Conservation (phyloP, 23 tunicate genomes). For the Aplidium turbinatum region DNA sequence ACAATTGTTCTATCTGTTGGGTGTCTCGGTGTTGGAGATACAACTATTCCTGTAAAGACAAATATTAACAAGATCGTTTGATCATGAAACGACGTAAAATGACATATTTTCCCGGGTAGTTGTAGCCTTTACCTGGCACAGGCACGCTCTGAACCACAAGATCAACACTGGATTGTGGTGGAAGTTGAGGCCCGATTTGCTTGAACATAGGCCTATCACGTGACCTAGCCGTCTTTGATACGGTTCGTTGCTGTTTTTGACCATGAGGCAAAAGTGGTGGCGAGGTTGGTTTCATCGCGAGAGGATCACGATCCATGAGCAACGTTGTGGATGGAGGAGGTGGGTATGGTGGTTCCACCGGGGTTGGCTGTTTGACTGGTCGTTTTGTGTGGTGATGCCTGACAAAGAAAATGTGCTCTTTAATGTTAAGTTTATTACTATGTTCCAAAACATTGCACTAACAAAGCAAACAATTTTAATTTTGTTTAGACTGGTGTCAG, state of each 20-base stretch:
- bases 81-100: neutral
- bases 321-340: conserved; percentile 41
- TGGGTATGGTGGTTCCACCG: conserved; percentile 46
- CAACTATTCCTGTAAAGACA: conserved; percentile 6
- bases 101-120: neutral
- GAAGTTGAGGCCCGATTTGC: conserved; percentile 25
- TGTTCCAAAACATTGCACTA: too few relatives aligned
- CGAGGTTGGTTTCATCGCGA: conserved; percentile 17
- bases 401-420: neutral
- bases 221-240: conserved; percentile 31
- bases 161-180: conserved; percentile 6
- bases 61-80: neutral
- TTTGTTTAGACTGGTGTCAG: too few relatives aligned
- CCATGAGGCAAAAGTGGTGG: neutral
- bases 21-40: conserved; percentile 31
- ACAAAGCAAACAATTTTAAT: too few relatives aligned
- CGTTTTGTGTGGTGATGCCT: conserved; percentile 32
- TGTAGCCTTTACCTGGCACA: conserved; percentile 42
- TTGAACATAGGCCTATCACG: conserved; percentile 19
- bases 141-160: conserved; percentile 60
- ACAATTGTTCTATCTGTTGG: conserved; percentile 12
- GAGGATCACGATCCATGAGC: neutral
- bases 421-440: too few relatives aligned
- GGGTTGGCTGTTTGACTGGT: conserved; percentile 19
- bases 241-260: conserved; percentile 7